Evolutionary conservation across 1,140 invertebrate species (phyloP).

Genomic region (Drosophila chauvacae): DNA sequence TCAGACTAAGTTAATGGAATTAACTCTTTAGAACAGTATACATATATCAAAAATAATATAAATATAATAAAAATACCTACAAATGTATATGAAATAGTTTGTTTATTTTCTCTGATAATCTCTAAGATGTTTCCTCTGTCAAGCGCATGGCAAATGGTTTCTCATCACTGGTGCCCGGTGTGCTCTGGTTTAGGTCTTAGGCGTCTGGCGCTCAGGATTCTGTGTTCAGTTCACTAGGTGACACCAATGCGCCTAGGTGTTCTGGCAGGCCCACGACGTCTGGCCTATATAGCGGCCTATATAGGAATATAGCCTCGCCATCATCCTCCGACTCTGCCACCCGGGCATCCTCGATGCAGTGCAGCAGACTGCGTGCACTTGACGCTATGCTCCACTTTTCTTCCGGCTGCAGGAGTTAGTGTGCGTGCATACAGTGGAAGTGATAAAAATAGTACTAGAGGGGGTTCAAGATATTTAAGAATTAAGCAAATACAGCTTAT

Average conservation of each 20-base stretch:
- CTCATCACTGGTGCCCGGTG: constrained; percentile 22
- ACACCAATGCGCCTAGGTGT: constrained; percentile 64
- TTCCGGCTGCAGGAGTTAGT: constrained; percentile 19
- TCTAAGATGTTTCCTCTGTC: background rate
- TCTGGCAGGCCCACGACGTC: constrained; percentile 46
- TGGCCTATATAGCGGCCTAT: constrained; percentile 57
- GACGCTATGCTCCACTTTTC: constrained; percentile 79
- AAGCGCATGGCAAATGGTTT: background rate
- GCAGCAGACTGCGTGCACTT: constrained; percentile 72
- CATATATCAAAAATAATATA: no score
- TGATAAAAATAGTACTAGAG: background rate
- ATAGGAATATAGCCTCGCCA: background rate
- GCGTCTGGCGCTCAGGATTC: constrained; percentile 19
- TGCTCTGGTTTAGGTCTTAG: constrained; percentile 4
- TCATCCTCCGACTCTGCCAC: constrained; percentile 10
- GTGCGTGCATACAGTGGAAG: constrained; percentile 28
- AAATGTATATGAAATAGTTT: no score
- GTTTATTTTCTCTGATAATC: background rate
- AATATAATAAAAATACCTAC: no score
- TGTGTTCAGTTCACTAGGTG: constrained; percentile 71
- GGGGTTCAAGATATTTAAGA: background rate
- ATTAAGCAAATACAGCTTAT: no score
- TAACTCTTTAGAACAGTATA: no score
- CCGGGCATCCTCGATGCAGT: constrained; percentile 44
- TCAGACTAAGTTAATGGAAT: no score